These are phyloP conservation scores for Andrena trimmerana DNA, from an alignment of 2,888 invertebrate genomes.

Conservation along the genomic window DNA sequence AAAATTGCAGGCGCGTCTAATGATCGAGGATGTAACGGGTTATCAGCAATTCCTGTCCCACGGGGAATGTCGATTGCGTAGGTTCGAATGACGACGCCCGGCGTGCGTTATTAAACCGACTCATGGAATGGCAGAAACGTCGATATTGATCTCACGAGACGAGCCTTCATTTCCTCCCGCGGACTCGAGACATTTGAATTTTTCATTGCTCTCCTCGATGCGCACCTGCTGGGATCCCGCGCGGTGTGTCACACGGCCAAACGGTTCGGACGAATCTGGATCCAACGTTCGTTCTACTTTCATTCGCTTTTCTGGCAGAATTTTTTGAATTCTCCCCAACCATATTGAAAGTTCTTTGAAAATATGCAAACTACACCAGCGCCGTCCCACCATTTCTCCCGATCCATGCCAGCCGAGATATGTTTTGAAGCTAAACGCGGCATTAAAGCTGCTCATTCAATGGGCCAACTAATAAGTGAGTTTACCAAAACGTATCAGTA, in stretches of 20 bases:
- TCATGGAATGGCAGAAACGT: constrained; percentile 25
- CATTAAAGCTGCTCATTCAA: no score
- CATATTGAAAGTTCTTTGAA: neutral
- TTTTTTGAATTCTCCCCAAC: neutral
- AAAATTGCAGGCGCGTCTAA: constrained; percentile 33
- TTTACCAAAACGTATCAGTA: neutral
- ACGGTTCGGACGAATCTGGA: no score
- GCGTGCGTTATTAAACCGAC: constrained; percentile 24
- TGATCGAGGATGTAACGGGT: constrained; percentile 31
- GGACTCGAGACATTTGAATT: constrained; percentile 7
- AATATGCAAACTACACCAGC: neutral
- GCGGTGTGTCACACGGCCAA: no score
- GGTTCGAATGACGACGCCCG: constrained; percentile 17
- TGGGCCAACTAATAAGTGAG: no score
- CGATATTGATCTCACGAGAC: constrained; percentile 21
- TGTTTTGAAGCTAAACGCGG: no score
- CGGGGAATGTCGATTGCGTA: constrained; percentile 20
- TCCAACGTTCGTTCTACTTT: constrained; percentile 1
- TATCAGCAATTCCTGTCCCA: constrained; percentile 24
- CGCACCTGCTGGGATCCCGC: neutral
- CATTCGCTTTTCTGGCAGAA: neutral
- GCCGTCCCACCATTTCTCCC: no score
- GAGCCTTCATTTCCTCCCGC: neutral
- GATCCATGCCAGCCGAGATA: no score
- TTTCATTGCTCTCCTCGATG: constrained; percentile 2